phyloP scores from a whole-genome alignment of 2,888 invertebrate species.

The Microctonus aethiopoides region DNA sequence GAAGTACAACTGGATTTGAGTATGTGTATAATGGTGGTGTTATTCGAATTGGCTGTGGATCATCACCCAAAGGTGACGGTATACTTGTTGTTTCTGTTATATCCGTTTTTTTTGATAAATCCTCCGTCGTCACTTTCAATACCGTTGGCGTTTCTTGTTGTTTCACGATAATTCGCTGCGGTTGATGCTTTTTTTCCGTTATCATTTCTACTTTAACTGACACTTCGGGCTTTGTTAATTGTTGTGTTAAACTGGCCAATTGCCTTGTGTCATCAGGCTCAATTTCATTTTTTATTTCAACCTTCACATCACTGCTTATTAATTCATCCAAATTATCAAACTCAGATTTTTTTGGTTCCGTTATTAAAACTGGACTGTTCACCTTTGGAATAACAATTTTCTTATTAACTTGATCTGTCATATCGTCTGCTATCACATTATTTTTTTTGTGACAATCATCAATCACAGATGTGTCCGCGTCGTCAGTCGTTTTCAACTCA shows the following conservation, averaged over 20 bases:
- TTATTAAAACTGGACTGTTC: not conserved
- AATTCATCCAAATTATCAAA: conserved; percentile 37
- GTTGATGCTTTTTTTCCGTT: conserved; percentile 41
- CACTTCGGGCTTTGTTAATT: conserved; percentile 31
- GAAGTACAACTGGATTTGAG: conserved; percentile 77
- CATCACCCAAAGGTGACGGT: conserved; percentile 64
- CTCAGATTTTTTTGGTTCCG: not conserved
- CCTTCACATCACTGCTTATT: conserved; percentile 48
- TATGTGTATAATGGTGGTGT: conserved; percentile 83
- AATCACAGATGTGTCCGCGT: not conserved
- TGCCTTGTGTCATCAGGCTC: conserved; percentile 52
- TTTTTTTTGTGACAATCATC: conserved; percentile 7
- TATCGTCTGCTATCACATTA: not conserved
- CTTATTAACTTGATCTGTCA: conserved; percentile 23
- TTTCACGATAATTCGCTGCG: conserved; percentile 38
- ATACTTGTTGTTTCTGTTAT: conserved; percentile 46
- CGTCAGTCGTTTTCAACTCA: not conserved
- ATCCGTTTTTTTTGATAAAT: conserved; percentile 58
- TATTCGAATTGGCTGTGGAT: conserved; percentile 78
- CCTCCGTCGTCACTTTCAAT: conserved; percentile 53
- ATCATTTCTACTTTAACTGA: conserved; percentile 39
- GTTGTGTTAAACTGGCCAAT: conserved; percentile 29
- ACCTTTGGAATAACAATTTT: conserved; percentile 7
- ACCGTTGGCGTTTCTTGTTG: conserved; percentile 49
- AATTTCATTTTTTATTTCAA: conserved; percentile 46